Evolutionary conservation across 1,140 invertebrate species (phyloP), one percentile per base, ranked within the genome.

Genomic region (Octopus bimaculoides): DNA sequence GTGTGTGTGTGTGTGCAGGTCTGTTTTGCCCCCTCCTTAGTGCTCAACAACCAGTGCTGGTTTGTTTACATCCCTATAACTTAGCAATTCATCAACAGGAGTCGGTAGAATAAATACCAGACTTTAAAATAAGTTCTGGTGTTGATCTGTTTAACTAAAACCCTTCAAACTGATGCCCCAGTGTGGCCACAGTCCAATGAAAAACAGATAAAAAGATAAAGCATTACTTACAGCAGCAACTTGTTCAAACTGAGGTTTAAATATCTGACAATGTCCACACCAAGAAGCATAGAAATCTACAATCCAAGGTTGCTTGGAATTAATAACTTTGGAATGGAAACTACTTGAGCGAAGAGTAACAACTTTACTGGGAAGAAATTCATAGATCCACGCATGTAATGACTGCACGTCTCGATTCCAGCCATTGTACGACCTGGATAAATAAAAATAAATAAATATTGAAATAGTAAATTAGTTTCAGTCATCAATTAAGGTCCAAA

Each of bases 201-300:
- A 1, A 26, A 74, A 74, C 9, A 74, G 10, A 74, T 17, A 74
- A 12, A 74, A 52, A 20, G 9, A 74, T 12, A 74, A n/a, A 74
- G 10, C 20, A 74, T 74, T 20, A 75, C 85, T 88, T 90, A 94
- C 94, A 89, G 92, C 90, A 41, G 93, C 92, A 56, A 93, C 91
- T 82, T 91, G 90, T 83, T 92, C 91, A 90, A 94, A 94, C 82
- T 94, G 92, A 53, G 94, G 93, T 81, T 93, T 93, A 87, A 95
- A 93, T 71, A 91, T 89, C 83, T 93, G 92, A 85, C 94, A 95
- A 86, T 93, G 93, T 7, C 92, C 92, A 89, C 94, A 95, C 94
- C 94, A 95, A 0, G 94, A 94, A 6, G 94, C 93, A 88, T 92
- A 95, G 88, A 93, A 95, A 87, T 95, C 93, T 14, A 95, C 89